Evolutionary conservation across 2,888 invertebrate genomes (phyloP).

Genomic region (Andrena praecox): DNA sequence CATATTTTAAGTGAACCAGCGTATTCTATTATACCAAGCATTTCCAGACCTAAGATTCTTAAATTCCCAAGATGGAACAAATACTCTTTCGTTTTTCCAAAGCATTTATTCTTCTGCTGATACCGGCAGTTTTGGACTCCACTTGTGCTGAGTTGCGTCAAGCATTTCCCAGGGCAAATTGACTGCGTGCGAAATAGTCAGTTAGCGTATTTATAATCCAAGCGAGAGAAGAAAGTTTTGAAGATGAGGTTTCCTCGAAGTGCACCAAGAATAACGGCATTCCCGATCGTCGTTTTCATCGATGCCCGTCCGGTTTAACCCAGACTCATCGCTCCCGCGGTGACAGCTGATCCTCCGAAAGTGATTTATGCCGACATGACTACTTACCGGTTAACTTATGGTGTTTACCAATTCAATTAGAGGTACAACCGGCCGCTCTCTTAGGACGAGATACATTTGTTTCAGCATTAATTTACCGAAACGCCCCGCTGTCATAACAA

Average conservation of each 20-base stretch:
- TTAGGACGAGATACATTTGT: slow-evolving; percentile 82
- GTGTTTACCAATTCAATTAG: slow-evolving; percentile 85
- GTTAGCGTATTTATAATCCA: not conserved
- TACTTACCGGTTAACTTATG: slow-evolving; percentile 83
- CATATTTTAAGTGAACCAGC: too few relatives aligned
- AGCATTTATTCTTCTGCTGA: too few relatives aligned
- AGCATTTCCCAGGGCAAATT: too few relatives aligned
- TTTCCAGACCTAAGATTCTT: too few relatives aligned
- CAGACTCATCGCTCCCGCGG: slow-evolving; percentile 30
- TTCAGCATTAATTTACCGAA: slow-evolving; percentile 84
- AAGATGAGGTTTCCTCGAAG: slow-evolving; percentile 15
- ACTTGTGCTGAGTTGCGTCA: too few relatives aligned
- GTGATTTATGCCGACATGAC: slow-evolving; percentile 81
- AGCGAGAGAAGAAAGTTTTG: too few relatives aligned
- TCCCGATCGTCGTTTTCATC: slow-evolving; percentile 31
- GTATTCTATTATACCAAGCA: too few relatives aligned
- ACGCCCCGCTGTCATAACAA: slow-evolving; percentile 84
- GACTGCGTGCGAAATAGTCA: not conserved
- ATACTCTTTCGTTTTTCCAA: too few relatives aligned
- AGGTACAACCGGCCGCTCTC: slow-evolving; percentile 75
- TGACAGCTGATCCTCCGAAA: slow-evolving; percentile 74
- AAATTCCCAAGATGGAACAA: too few relatives aligned
- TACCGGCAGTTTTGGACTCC: too few relatives aligned
- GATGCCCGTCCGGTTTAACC: slow-evolving; percentile 20
- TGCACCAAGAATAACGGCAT: slow-evolving; percentile 37